These are phyloP conservation scores for Oophaga sylvatica DNA, from an alignment of 2,797 vertebrate genomes.

Conservation along the genomic window DNA sequence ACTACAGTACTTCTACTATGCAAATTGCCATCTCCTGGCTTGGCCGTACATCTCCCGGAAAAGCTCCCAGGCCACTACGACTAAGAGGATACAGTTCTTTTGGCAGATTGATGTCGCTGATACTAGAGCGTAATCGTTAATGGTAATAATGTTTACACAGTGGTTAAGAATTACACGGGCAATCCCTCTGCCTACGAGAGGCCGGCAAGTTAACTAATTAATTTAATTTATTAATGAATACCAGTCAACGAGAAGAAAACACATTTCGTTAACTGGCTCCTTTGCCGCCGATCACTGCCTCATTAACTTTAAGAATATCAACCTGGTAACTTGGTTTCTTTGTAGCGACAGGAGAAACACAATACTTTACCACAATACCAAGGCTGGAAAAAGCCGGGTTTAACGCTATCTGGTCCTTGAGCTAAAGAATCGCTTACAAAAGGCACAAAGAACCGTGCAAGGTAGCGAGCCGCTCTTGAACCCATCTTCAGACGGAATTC, in stretches of 20 bases:
- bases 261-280: slow-evolving; percentile 58
- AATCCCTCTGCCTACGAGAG: slow-evolving; percentile 60
- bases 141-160: slow-evolving; percentile 64
- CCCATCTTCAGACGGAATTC: slow-evolving; percentile 33
- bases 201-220: slow-evolving; percentile 66
- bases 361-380: slow-evolving; percentile 26
- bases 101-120: slow-evolving; percentile 63
- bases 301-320: slow-evolving; percentile 55
- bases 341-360: no score
- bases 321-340: rapidly evolving
- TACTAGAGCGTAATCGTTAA: slow-evolving; percentile 65
- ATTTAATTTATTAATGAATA: slow-evolving; percentile 70
- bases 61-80: slow-evolving; percentile 47
- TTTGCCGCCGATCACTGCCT: slow-evolving; percentile 50
- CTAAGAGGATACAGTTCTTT: slow-evolving; percentile 64
- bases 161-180: slow-evolving; percentile 62
- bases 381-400: slow-evolving; percentile 27
- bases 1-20: slow-evolving; percentile 8
- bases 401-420: slow-evolving; percentile 64
- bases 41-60: slow-evolving; percentile 61
- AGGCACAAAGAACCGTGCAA: slow-evolving; percentile 50
- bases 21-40: slow-evolving; percentile 42
- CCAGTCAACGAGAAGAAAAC: slow-evolving; percentile 63
- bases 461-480: slow-evolving; percentile 47
- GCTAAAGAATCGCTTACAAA: slow-evolving; percentile 64